These are phyloP conservation scores for Enteromius trimaculatus DNA, from an alignment of 2,797 vertebrate genomes.

Conservation along the genomic window DNA sequence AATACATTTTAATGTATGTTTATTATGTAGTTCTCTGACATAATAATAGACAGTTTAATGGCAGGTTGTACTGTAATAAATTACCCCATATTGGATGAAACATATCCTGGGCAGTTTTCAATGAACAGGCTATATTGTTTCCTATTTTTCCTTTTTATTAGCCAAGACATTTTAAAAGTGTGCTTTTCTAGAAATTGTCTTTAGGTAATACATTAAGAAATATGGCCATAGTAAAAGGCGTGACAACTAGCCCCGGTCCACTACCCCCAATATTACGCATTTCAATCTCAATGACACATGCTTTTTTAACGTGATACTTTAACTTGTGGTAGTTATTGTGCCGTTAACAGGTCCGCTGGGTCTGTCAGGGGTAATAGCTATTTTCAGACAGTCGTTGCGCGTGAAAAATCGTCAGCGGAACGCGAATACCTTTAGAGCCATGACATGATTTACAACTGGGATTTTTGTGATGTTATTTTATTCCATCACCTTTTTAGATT, in stretches of 20 bases:
- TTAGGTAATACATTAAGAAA: slow-evolving; percentile 7
- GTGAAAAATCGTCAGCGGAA: background rate
- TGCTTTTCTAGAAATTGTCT: background rate
- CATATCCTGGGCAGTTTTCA: background rate
- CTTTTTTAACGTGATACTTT: background rate
- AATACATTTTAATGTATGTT: background rate
- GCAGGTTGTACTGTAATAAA: background rate
- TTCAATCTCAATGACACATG: background rate
- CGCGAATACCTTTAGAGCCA: background rate
- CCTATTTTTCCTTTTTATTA: background rate
- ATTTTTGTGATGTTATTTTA: background rate
- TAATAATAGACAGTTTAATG: background rate
- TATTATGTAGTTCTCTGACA: background rate
- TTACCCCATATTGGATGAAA: background rate
- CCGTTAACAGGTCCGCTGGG: background rate
- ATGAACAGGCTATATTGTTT: background rate
- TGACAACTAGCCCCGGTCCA: background rate
- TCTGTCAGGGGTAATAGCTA: slow-evolving; percentile 12
- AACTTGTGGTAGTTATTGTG: background rate
- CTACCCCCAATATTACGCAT: background rate
- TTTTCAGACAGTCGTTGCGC: slow-evolving; percentile 27
- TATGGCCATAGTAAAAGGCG: background rate
- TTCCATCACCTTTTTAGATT: background rate
- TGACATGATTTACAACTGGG: background rate
- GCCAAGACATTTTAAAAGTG: background rate